phyloP scores from a whole-genome alignment of 2,888 invertebrate genomes.

The Tenodera sinensis region DNA sequence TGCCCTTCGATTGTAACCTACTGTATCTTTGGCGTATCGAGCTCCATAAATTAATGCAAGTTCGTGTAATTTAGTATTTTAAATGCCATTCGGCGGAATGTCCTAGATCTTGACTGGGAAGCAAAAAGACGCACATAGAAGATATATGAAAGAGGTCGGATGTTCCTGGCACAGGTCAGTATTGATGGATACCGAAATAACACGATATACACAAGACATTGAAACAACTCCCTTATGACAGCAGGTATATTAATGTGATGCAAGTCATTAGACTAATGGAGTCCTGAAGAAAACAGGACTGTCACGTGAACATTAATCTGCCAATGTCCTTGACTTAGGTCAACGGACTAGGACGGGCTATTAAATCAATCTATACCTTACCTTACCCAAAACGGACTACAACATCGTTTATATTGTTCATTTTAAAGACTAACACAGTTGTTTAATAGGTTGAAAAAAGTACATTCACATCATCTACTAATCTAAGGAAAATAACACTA shows the following conservation, averaged over 20 bases:
- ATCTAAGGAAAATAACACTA: no score
- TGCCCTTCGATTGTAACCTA: not conserved
- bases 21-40: not conserved
- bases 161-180: not conserved
- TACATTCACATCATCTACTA: no score
- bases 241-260: not conserved
- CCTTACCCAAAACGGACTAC: no score
- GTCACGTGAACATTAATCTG: not conserved
- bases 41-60: not conserved
- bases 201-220: not conserved
- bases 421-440: no score
- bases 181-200: not conserved
- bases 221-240: not conserved
- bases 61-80: not conserved
- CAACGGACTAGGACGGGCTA: not conserved
- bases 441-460: no score
- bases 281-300: not conserved
- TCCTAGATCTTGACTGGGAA: not conserved
- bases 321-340: not conserved
- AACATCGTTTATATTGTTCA: no score
- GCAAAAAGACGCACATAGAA: not conserved
- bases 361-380: no score
- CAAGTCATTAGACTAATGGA: not conserved
- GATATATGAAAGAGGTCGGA: not conserved
- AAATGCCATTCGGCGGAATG: not conserved